Evolutionary conservation across 2,113 vertebrate species (phyloP).

Genomic region (Uropsilus gracilis): DNA sequence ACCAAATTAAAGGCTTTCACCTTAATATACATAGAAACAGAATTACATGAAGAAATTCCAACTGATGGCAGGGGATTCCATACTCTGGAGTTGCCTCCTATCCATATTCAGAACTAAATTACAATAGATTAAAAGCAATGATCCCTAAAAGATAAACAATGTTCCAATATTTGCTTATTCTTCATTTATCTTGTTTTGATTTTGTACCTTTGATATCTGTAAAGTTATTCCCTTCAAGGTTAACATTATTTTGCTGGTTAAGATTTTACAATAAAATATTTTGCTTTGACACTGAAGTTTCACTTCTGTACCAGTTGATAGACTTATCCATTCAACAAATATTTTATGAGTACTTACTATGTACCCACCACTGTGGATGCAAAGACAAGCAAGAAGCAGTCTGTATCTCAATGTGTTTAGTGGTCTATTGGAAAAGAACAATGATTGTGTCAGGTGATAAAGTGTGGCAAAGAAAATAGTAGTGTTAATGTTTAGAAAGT

Average conservation of each 20-base stretch:
- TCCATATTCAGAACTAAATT: too few species aligned
- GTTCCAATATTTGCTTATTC: neutral
- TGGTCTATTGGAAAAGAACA: neutral
- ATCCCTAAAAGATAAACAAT: too few species aligned
- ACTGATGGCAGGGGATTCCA: too few species aligned
- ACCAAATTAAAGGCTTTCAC: neutral
- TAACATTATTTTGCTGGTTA: neutral
- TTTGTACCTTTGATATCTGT: neutral
- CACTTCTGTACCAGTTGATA: neutral
- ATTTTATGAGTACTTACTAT: neutral
- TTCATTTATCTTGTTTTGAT: neutral
- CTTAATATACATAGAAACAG: neutral
- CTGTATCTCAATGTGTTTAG: neutral
- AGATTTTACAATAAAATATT: neutral
- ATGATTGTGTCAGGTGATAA: neutral
- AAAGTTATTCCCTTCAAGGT: neutral
- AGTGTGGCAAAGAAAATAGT: too few species aligned
- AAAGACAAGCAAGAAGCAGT: neutral
- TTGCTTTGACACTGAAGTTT: neutral
- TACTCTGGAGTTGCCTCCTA: too few species aligned
- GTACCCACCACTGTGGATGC: neutral
- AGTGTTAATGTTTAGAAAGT: neutral
- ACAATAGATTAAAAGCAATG: too few species aligned
- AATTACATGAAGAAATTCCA: neutral
- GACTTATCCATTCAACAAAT: neutral